phyloP scores from a whole-genome alignment of 2,797 vertebrate species.

The Phataginus tetradactyla region DNA sequence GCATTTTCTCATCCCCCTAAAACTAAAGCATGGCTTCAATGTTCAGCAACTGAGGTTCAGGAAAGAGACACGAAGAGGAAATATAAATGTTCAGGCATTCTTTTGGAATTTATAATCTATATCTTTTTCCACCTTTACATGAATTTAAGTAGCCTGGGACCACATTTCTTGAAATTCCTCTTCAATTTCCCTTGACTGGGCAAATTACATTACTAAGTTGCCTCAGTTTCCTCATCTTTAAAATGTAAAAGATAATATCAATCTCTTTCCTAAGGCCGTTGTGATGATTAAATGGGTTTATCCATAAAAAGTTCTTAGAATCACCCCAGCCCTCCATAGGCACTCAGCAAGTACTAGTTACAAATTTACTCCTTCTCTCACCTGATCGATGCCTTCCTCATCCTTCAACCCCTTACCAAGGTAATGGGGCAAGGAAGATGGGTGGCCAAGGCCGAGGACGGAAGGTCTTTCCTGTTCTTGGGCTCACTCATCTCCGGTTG shows the following conservation, averaged over 20 bases:
- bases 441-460: background rate
- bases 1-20: slow-evolving; percentile 49
- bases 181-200: background rate
- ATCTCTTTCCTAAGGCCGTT: background rate
- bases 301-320: background rate
- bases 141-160: background rate
- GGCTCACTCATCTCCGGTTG: background rate
- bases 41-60: background rate
- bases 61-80: background rate
- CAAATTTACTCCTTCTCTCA: background rate
- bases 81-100: slow-evolving; percentile 41
- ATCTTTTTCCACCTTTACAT: background rate
- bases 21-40: background rate
- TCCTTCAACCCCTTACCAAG: background rate
- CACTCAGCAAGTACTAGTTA: background rate
- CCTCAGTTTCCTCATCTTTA: background rate
- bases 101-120: slow-evolving; percentile 37
- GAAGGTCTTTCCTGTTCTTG: background rate
- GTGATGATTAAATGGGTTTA: background rate
- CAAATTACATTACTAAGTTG: background rate
- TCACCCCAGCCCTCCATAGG: background rate
- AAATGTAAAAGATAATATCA: background rate
- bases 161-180: background rate
- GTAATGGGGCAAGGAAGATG: background rate
- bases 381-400: background rate